These are phyloP conservation scores for Salminus brasiliensis DNA, from an alignment of 2,113 vertebrate species.

Conservation along the genomic window DNA sequence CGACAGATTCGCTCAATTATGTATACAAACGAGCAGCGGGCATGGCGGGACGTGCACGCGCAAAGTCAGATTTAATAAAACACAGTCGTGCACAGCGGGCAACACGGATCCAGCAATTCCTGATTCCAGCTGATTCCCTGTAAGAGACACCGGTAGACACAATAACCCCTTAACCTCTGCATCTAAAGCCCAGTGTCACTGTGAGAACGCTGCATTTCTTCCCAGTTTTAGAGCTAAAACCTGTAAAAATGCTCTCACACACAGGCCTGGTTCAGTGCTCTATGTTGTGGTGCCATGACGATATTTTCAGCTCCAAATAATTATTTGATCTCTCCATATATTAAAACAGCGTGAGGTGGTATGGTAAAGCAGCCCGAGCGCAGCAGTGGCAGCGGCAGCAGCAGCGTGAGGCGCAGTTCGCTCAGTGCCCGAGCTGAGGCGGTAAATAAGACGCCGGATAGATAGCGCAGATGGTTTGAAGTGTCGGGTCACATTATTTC, in stretches of 20 bases:
- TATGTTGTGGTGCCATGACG: neutral
- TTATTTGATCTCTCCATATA: too few relatives aligned
- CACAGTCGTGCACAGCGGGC: conserved; percentile 3
- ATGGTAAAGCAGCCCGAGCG: conserved; percentile 17
- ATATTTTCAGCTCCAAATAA: neutral
- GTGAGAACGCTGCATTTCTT: neutral
- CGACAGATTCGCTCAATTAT: conserved; percentile 17
- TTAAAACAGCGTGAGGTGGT: conserved; percentile 44
- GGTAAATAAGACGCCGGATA: conserved; percentile 98
- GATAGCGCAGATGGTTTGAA: conserved; percentile 98
- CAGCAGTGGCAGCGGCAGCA: conserved; percentile 69
- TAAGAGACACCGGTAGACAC: neutral
- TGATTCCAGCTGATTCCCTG: neutral
- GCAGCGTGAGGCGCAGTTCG: conserved; percentile 92
- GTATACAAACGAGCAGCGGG: neutral
- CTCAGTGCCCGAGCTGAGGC: conserved; percentile 85
- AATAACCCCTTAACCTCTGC: neutral
- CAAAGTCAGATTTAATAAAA: conserved; percentile 71
- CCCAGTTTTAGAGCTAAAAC: neutral
- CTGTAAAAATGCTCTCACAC: neutral
- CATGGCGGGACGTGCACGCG: conserved; percentile 52
- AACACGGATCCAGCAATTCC: conserved; percentile 6
- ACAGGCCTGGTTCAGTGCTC: neutral
- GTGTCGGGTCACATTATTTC: conserved; percentile 98
- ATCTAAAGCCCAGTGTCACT: neutral